phyloP scores from a whole-genome alignment of 1,140 invertebrate species.

The Trachymyrmex septentrionalis region DNA sequence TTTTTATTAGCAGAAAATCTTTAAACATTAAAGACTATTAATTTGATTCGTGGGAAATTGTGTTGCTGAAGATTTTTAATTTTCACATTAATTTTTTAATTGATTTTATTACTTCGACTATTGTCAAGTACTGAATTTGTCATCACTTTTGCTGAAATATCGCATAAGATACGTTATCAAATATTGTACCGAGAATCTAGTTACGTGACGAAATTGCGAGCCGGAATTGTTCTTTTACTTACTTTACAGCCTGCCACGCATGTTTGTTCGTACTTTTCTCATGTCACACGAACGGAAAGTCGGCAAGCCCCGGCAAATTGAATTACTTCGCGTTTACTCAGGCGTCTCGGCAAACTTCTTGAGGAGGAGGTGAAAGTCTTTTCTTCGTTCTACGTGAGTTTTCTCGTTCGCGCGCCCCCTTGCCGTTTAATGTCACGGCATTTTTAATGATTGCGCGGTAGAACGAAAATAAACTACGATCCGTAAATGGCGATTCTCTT shows the following conservation, averaged over 20 bases:
- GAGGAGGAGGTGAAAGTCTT: slow-evolving; percentile 50
- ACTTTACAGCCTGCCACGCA: slow-evolving; percentile 54
- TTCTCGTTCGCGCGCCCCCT: slow-evolving; percentile 24
- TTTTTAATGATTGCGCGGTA: slow-evolving; percentile 49
- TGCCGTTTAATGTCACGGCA: slow-evolving; percentile 24
- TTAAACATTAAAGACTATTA: not conserved
- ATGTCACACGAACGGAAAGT: slow-evolving; percentile 58
- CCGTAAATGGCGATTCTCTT: not conserved
- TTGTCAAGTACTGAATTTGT: not conserved
- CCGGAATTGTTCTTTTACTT: slow-evolving; percentile 60
- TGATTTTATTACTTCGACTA: not conserved
- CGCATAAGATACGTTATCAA: not conserved
- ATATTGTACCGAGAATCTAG: slow-evolving; percentile 21
- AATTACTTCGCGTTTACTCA: slow-evolving; percentile 64
- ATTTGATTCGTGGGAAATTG: not conserved
- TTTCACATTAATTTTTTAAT: not conserved
- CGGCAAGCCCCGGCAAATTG: slow-evolving; percentile 53
- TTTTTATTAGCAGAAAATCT: not conserved
- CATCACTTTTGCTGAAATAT: not conserved
- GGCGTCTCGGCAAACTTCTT: slow-evolving; percentile 54
- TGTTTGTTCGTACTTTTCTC: slow-evolving; percentile 57
- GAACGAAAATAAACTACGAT: slow-evolving; percentile 16
- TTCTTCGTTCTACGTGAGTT: slow-evolving; percentile 44
- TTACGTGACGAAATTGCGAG: slow-evolving; percentile 49
- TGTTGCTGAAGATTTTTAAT: not conserved